Evolutionary conservation across 2,113 vertebrate species (phyloP).

Genomic region (Barbus barbus): DNA sequence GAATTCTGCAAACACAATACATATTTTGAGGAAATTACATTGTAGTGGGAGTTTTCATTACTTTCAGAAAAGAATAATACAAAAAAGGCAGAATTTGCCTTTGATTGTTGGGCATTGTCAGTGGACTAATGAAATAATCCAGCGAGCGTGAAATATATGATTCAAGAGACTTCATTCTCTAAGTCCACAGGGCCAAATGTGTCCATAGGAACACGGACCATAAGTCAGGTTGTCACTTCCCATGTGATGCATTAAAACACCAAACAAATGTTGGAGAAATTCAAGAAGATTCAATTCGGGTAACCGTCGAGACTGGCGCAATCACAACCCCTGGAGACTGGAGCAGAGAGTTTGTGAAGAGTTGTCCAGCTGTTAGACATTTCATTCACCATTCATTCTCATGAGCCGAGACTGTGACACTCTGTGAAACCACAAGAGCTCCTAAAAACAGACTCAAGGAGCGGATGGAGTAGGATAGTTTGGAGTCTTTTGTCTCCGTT

Average conservation of each 20-base stretch:
- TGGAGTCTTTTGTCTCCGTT: conserved; percentile 39
- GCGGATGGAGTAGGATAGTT: conserved; percentile 17
- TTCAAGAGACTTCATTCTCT: neutral
- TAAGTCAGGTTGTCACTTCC: neutral
- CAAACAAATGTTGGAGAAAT: neutral
- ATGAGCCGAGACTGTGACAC: conserved; percentile 1
- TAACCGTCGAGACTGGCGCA: neutral
- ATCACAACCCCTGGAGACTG: conserved; percentile 7
- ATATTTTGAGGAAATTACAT: neutral
- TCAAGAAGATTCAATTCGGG: neutral
- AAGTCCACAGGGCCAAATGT: neutral
- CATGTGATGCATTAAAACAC: neutral
- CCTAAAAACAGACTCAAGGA: conserved; percentile 15
- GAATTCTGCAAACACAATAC: neutral
- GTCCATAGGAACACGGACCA: neutral
- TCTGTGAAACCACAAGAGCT: conserved; percentile 8
- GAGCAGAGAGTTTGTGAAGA: conserved; percentile 23
- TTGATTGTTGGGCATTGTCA: neutral
- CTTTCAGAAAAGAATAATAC: neutral
- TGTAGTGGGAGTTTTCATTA: neutral
- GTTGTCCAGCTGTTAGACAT: conserved; percentile 36
- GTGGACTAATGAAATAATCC: neutral
- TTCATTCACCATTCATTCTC: conserved; percentile 34
- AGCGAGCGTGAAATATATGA: neutral
- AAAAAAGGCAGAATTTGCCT: neutral